These are phyloP conservation scores for Yoshiicerus persimilis DNA, from an alignment of 1,140 invertebrate genomes.

Conservation along the genomic window DNA sequence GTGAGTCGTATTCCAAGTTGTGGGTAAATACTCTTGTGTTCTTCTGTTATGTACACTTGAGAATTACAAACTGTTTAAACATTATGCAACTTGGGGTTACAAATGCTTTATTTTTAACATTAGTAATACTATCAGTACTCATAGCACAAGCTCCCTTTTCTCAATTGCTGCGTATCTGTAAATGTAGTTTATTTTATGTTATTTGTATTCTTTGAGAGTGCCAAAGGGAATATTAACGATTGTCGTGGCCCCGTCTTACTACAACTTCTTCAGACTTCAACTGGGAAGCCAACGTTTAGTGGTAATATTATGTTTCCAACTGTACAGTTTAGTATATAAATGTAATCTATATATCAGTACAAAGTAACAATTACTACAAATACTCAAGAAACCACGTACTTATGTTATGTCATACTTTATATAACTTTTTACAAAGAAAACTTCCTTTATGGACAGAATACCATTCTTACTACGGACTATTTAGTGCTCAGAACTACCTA, in stretches of 20 bases:
- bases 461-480: too few species aligned
- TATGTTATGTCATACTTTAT: too few species aligned
- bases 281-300: not conserved
- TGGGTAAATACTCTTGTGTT: not conserved
- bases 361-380: not conserved
- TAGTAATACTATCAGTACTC: not conserved
- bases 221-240: not conserved
- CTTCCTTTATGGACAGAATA: too few species aligned
- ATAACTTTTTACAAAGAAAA: too few species aligned
- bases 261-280: not conserved
- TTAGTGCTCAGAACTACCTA: too few species aligned
- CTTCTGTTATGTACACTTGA: not conserved
- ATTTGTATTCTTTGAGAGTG: not conserved
- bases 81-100: not conserved
- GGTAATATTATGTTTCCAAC: not conserved
- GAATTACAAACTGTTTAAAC: not conserved
- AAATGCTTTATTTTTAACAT: not conserved
- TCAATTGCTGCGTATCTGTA: not conserved
- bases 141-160: not conserved
- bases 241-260: not conserved
- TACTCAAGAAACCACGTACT: not conserved
- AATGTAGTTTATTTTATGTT: not conserved
- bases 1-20: not conserved
- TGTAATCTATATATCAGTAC: not conserved
- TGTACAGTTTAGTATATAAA: not conserved